Evolutionary conservation across 2,888 invertebrate species (phyloP).

Genomic region (Stenchaetothrips biformis): DNA sequence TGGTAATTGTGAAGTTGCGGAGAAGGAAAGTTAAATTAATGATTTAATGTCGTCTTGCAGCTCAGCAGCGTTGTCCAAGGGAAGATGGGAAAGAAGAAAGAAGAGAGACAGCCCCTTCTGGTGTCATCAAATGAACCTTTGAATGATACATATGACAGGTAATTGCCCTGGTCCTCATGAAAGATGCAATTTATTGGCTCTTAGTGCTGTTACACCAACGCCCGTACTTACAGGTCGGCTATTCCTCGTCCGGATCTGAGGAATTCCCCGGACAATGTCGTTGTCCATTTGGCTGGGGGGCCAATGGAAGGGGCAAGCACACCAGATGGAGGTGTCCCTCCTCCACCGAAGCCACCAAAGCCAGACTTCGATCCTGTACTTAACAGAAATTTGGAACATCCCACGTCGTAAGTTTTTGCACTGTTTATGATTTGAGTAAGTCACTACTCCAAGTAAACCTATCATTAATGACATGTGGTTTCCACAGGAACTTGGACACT

Average conservation of each 20-base stretch:
- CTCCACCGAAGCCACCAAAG: conserved; percentile 27
- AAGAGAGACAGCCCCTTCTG: conserved; percentile 67
- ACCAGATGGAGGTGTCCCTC: conserved; percentile 40
- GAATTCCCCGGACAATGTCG: conserved; percentile 47
- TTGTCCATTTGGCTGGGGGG: conserved; percentile 44
- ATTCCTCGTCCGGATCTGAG: conserved; percentile 45
- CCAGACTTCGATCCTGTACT: conserved; percentile 55
- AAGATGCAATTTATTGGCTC: not conserved
- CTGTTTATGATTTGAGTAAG: not conserved
- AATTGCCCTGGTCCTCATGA: not conserved
- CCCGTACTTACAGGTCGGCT: conserved; percentile 28
- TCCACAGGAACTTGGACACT: conserved; percentile 52
- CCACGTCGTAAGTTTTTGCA: conserved; percentile 65
- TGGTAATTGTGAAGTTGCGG: not conserved
- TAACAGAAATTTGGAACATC: conserved; percentile 67
- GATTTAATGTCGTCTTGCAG: conserved; percentile 28
- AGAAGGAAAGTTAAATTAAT: not conserved
- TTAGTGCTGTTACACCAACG: not conserved
- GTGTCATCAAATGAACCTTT: conserved; percentile 40
- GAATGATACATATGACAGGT: conserved; percentile 39
- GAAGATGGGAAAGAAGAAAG: conserved; percentile 50
- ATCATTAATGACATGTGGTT: conserved; percentile 32
- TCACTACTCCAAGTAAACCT: not conserved
- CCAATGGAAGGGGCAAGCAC: conserved; percentile 34
- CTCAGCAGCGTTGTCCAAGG: conserved; percentile 29